Base-by-base conservation (phyloP, 2,888 invertebrate species). In the Cerceris ruficornis region DNA sequence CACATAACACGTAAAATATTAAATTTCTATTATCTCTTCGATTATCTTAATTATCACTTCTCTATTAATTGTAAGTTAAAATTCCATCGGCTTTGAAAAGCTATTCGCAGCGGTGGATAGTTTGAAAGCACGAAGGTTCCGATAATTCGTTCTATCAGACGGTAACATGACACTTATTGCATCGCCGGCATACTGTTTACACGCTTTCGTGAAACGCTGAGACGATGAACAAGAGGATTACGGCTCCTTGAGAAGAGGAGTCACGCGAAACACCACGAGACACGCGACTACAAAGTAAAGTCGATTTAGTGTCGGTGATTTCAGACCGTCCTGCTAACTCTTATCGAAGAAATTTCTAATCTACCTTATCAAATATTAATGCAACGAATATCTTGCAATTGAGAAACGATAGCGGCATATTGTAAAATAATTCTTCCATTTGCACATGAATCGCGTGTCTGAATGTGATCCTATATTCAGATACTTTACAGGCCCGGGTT, bases 81-180 rank as follows among this genome's bases (percentile, higher is more conserved):
- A 69, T 77, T 69, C 50, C 54, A 61, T 65, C 66, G 62, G 62
- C 54, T 69, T 42, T 41, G 61, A 66, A 67, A 14, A 73, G 66
- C 60, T 59, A 62, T 69, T 69, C 65, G 68, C 43, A 46, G 28
- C 17, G 62, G 54, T 60, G 62, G 17, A 49, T 43, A 72, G 74
- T 74, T 72, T 54, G 67, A 69, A 78, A 68, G 57, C 65, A 50
- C 66, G 59, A 17, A 52, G 70, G 68, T 59, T 13, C 52, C 69
- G 59, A 76, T 74, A 66, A 69, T 59, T 76, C 43, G 66, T 67
- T 59, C 74, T 68, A 59, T 74, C 77, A 52, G 57, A 61, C 71
- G 65, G 79, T 77, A 84, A 83, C 65, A 67, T 69, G 84, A 84
- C 77, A 83, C 84, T 83, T 79, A 73, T 80, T 80, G 74, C 77